These are phyloP conservation scores for Lasioglossum malachurum DNA, from an alignment of 2,888 invertebrate genomes.

Conservation along the genomic window DNA sequence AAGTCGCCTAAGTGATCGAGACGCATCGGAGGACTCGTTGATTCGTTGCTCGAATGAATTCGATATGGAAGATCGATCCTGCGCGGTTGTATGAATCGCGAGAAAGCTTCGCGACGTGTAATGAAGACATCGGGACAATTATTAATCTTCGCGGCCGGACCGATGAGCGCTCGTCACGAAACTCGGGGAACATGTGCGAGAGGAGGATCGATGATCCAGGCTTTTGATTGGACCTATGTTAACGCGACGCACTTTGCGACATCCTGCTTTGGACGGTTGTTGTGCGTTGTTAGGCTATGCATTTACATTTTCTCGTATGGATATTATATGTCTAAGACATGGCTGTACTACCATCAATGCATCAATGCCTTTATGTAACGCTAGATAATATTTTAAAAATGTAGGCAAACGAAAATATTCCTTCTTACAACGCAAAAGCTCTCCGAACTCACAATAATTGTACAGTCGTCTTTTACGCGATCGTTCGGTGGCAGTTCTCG, in stretches of 20 bases:
- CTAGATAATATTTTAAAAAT: background rate
- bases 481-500: background rate
- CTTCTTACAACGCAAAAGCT: no score
- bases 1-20: background rate
- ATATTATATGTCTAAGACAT: no score
- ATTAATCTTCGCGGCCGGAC: constrained; percentile 60
- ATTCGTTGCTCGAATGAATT: background rate
- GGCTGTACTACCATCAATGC: no score
- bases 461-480: background rate
- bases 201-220: background rate
- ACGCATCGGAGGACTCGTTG: background rate
- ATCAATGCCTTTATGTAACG: background rate
- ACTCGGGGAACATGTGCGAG: constrained; percentile 25
- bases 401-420: background rate
- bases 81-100: background rate
- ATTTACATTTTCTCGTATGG: background rate
- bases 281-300: background rate
- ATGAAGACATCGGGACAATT: constrained; percentile 49
- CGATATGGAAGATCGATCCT: background rate
- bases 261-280: background rate
- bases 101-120: constrained; percentile 24
- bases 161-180: constrained; percentile 62
- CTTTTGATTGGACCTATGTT: background rate
- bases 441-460: no score
- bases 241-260: background rate